phyloP scores from a whole-genome alignment of 2,888 invertebrate genomes.

The Heliconius sara region DNA sequence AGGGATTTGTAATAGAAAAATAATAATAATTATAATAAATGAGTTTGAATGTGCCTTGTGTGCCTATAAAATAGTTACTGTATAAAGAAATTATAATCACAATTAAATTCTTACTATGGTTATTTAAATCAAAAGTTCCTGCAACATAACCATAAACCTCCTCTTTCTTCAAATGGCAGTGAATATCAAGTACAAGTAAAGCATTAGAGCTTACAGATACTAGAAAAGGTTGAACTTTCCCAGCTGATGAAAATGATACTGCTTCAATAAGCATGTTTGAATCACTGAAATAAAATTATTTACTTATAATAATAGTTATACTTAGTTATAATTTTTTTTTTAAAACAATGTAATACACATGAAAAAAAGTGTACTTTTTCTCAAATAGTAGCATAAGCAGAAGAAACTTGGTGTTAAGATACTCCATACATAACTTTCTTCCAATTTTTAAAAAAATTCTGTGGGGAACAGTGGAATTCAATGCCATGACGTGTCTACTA shows the following conservation, averaged over 20 bases:
- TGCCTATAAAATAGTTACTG: not conserved
- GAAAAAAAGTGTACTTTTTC: no score
- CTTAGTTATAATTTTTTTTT: no score
- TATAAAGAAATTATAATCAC: not conserved
- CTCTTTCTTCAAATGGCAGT: conserved; percentile 95
- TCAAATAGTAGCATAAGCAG: no score
- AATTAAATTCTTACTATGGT: conserved; percentile 90
- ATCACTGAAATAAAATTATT: conserved; percentile 85
- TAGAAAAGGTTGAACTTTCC: conserved; percentile 96
- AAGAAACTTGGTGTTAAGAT: not conserved
- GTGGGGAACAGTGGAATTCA: no score
- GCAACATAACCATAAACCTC: conserved; percentile 98
- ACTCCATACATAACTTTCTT: not conserved
- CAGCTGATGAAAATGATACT: conserved; percentile 92
- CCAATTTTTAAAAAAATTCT: not conserved
- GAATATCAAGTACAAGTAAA: conserved; percentile 94
- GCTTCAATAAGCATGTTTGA: conserved; percentile 95
- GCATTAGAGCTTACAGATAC: conserved; percentile 94
- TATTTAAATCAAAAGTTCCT: conserved; percentile 97
- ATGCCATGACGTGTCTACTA: no score
- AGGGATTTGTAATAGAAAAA: not conserved
- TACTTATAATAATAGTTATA: not conserved
- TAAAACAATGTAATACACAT: no score
- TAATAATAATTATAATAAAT: not conserved
- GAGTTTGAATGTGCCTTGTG: not conserved